phyloP scores from a whole-genome alignment of 37 sponge, comb jelly and placozoan species.

The Geodia barretti region DNA sequence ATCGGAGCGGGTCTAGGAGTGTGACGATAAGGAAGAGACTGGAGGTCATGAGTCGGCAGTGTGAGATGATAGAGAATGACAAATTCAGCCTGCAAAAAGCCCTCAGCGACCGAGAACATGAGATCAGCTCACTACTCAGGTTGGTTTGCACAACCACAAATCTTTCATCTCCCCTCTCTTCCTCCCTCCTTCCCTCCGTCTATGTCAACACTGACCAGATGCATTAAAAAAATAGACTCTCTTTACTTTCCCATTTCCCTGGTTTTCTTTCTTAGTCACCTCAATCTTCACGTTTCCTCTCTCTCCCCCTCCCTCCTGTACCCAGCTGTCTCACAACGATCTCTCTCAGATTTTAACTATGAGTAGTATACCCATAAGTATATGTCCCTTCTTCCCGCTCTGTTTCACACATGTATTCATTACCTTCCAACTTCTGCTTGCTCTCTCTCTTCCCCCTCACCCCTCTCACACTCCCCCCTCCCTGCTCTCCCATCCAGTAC shows the following conservation, averaged over 20 bases:
- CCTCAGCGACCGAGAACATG: constrained; percentile 32
- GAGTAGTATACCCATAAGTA: background rate
- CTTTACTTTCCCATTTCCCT: background rate
- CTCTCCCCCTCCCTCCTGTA: background rate
- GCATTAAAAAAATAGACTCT: background rate
- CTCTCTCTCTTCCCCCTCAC: no score
- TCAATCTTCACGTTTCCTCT: background rate
- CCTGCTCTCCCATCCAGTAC: constrained; percentile 12
- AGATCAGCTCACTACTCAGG: constrained; percentile 44
- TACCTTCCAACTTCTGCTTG: no score
- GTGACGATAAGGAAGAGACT: constrained; percentile 37
- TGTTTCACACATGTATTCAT: no score
- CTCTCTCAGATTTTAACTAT: background rate
- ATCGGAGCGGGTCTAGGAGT: background rate
- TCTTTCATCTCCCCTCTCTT: background rate
- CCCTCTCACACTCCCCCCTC: background rate
- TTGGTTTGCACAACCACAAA: background rate
- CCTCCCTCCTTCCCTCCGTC: background rate
- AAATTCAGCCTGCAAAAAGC: constrained; percentile 47
- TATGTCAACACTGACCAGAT: background rate
- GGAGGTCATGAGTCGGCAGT: constrained; percentile 34
- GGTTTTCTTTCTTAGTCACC: background rate
- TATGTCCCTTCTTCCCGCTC: background rate
- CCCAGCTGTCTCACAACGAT: no score
- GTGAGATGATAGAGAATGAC: constrained; percentile 49